A percentile compares a stretch with the other conserved stretches of the same genome.
phyloP scores from a whole-genome alignment of 2,888 invertebrate species.

The Pterostichus madidus region DNA sequence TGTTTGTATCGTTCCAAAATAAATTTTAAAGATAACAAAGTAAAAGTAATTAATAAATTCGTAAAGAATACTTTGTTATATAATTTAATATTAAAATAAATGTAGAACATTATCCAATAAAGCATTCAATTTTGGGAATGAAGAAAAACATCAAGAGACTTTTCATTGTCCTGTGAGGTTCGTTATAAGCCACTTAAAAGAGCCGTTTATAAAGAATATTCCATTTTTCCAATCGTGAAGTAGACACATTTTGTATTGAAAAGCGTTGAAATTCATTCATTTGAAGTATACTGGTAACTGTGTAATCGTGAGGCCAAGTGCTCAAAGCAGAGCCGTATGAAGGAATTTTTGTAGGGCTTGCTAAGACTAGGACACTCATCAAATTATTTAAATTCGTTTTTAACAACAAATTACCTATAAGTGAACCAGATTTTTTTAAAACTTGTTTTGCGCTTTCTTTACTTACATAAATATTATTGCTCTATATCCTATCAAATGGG shows the following conservation, averaged over 20 bases:
- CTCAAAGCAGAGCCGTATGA: no score
- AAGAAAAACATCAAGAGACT: slow-evolving; percentile 24
- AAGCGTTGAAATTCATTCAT: slow-evolving; percentile 35
- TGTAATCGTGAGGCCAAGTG: slow-evolving; percentile 4
- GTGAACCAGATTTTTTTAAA: no score
- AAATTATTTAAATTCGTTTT: no score
- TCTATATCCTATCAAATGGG: no score
- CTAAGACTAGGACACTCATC: no score
- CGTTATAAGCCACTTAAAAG: slow-evolving; percentile 35
- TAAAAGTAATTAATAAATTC: neutral
- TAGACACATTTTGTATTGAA: slow-evolving; percentile 21
- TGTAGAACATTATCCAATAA: neutral
- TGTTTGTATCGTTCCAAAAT: no score
- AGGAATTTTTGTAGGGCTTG: no score
- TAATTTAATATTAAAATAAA: slow-evolving; percentile 21
- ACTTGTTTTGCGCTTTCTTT: no score
- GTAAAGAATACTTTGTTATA: neutral
- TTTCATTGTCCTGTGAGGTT: slow-evolving; percentile 20
- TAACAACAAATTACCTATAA: no score
- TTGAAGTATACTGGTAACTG: slow-evolving; percentile 5
- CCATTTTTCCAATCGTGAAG: slow-evolving; percentile 6
- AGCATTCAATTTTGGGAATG: slow-evolving; percentile 20
- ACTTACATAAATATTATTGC: no score
- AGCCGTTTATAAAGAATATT: slow-evolving; percentile 20
- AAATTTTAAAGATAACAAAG: neutral